These are phyloP conservation scores for Mylabris sibirica DNA, from an alignment of 2,888 invertebrate species.

Conservation along the genomic window DNA sequence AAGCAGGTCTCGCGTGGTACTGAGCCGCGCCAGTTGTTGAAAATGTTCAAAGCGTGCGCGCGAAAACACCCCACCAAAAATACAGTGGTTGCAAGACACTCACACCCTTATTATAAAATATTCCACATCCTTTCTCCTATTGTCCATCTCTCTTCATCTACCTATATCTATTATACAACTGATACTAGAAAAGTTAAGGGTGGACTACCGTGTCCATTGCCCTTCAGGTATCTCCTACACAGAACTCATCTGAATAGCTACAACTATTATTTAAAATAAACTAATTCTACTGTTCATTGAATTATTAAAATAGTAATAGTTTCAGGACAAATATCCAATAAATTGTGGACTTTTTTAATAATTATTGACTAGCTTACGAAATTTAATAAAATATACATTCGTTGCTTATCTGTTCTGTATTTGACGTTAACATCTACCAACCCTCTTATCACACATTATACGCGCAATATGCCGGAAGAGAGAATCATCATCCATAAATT, in stretches of 20 bases:
- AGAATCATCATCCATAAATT: slow-evolving; percentile 20
- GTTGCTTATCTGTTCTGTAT: slow-evolving; percentile 1
- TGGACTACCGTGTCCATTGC: slow-evolving; percentile 16
- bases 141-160: too few species aligned
- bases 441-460: slow-evolving; percentile 10
- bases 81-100: slow-evolving; percentile 28
- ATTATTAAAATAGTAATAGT: too few species aligned
- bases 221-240: slow-evolving; percentile 14
- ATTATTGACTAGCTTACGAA: neutral
- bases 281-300: too few species aligned
- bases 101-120: slow-evolving; percentile 29
- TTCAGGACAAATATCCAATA: too few species aligned
- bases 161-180: slow-evolving; percentile 14
- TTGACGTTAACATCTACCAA: slow-evolving; percentile 1
- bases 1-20: slow-evolving; percentile 54
- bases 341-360: neutral
- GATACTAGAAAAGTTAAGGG: neutral
- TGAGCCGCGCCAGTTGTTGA: slow-evolving; percentile 48
- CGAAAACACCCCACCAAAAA: slow-evolving; percentile 47
- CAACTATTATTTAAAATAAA: too few species aligned
- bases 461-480: slow-evolving; percentile 15
- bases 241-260: too few species aligned
- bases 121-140: neutral
- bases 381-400: slow-evolving; percentile 5
- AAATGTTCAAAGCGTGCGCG: slow-evolving; percentile 53